Evolutionary conservation across 2,113 vertebrate species (phyloP).

Genomic region (Macroglossus sobrinus): DNA sequence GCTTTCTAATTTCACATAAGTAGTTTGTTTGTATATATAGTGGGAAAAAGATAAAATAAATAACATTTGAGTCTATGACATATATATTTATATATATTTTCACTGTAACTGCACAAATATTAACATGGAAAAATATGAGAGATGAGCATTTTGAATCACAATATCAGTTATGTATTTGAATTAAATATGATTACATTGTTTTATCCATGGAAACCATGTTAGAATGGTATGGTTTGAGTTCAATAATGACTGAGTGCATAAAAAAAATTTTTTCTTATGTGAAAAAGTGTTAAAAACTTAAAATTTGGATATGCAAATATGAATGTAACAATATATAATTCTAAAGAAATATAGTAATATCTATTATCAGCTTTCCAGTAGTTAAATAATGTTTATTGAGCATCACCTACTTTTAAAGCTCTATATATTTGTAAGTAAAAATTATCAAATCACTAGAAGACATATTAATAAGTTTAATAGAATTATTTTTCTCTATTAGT

Average conservation of each 20-base stretch:
- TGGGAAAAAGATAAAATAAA: background rate
- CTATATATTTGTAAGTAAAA: background rate
- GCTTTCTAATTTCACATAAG: background rate
- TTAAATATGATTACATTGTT: background rate
- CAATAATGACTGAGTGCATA: background rate
- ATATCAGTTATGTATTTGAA: background rate
- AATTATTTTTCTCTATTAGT: background rate
- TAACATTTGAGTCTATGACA: background rate
- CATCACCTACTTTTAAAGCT: background rate
- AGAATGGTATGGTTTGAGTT: background rate
- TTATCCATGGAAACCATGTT: background rate
- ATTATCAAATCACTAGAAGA: background rate
- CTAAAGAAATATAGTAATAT: background rate
- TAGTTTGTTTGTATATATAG: background rate
- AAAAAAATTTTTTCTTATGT: background rate
- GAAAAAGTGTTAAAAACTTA: background rate
- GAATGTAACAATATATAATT: background rate
- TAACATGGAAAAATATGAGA: background rate
- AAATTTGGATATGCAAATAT: background rate
- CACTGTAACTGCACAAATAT: background rate
- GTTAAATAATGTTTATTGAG: background rate
- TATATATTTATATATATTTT: background rate
- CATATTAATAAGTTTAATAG: background rate
- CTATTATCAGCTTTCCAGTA: background rate
- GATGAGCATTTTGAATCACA: background rate